Conservation (phyloP, 2,888 invertebrate species). For the Lithophane ornitopus region DNA sequence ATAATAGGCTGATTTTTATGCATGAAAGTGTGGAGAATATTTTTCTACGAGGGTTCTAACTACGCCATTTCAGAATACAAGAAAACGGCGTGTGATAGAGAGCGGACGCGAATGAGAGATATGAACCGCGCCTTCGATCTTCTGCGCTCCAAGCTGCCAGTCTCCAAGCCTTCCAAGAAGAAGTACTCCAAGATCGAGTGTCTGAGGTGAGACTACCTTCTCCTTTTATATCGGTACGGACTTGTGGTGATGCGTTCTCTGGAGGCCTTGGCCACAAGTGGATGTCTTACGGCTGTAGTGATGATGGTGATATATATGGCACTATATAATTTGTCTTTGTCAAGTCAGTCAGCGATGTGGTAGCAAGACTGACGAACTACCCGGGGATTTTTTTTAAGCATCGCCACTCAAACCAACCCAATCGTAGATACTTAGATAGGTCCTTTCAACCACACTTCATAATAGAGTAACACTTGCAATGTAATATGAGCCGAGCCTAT, state of each 20-base stretch:
- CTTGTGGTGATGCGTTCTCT: background rate
- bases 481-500: too few relatives aligned
- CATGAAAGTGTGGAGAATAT: background rate
- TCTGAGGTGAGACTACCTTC: slow-evolving; percentile 89
- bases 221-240: background rate
- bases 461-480: background rate
- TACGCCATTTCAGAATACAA: slow-evolving; percentile 92
- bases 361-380: background rate
- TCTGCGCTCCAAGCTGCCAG: slow-evolving; percentile 93
- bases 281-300: background rate
- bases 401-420: background rate
- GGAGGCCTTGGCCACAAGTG: background rate
- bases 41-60: background rate
- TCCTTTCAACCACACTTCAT: background rate
- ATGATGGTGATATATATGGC: too few relatives aligned
- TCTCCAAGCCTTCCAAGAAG: slow-evolving; percentile 95
- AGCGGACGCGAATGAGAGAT: slow-evolving; percentile 95
- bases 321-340: too few relatives aligned
- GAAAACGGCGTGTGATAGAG: slow-evolving; percentile 95
- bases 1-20: background rate
- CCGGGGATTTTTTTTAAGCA: background rate
- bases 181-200: slow-evolving; percentile 96
- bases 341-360: too few relatives aligned
- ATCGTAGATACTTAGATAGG: background rate
- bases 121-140: slow-evolving; percentile 96